A percentile compares a stretch with the other conserved stretches of the same genome.
Evolutionary conservation across 2,113 vertebrate species (phyloP).

Genomic region (Ameiurus melas): DNA sequence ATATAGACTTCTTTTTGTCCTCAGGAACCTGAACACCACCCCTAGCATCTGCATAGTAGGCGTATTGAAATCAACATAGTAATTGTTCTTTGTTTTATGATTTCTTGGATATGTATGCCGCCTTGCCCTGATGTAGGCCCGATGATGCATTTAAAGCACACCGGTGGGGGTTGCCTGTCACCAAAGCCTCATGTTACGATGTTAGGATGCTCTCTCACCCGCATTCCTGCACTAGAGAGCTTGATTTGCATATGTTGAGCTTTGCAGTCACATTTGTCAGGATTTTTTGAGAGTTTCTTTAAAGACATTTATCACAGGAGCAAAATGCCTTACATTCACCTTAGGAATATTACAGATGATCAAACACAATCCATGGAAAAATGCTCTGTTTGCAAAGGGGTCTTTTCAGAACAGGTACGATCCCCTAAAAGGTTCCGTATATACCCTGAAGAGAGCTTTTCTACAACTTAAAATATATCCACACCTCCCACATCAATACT

Average conservation of each 20-base stretch:
- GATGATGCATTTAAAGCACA: constrained; percentile 22
- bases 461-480: background rate
- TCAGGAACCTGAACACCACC: constrained; percentile 19
- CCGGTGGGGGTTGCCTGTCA: constrained; percentile 43
- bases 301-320: constrained; percentile 46
- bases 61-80: constrained; percentile 27
- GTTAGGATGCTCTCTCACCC: constrained; percentile 8
- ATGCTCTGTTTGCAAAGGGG: constrained; percentile 36
- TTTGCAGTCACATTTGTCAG: constrained; percentile 56
- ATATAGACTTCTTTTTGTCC: background rate
- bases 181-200: constrained; percentile 3
- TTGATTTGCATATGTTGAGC: constrained; percentile 58
- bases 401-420: constrained; percentile 18
- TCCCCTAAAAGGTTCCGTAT: constrained; percentile 31
- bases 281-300: constrained; percentile 44
- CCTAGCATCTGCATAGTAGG: constrained; percentile 46
- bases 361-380: constrained; percentile 42
- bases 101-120: constrained; percentile 3
- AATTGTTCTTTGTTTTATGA: constrained; percentile 13
- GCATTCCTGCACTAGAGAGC: constrained; percentile 28
- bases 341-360: constrained; percentile 48
- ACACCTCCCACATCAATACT: background rate
- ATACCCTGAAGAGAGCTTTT: constrained; percentile 21
- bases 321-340: constrained; percentile 53
- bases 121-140: constrained; percentile 4